These are phyloP conservation scores for Glyphotaelius pellucidus DNA, from an alignment of 2,888 invertebrate species.

Conservation along the genomic window DNA sequence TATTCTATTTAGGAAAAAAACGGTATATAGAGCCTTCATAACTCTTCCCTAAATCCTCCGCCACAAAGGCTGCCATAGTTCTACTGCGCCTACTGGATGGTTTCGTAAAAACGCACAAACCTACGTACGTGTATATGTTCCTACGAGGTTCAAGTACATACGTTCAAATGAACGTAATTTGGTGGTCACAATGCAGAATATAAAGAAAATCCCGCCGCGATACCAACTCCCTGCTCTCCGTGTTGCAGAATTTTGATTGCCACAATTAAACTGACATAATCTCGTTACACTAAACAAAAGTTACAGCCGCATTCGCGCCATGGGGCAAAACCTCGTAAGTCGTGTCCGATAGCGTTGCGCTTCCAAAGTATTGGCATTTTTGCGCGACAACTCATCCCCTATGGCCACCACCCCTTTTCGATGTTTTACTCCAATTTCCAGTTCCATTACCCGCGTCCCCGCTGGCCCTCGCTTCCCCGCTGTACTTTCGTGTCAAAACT, in stretches of 20 bases:
- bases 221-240: conserved; percentile 10
- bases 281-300: conserved; percentile 66
- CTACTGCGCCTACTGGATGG: neutral
- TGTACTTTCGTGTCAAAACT: conserved; percentile 12
- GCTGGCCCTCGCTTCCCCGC: conserved; percentile 3
- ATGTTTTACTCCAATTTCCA: conserved; percentile 33
- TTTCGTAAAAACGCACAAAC: neutral
- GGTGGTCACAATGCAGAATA: conserved; percentile 8
- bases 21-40: neutral
- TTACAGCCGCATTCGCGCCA: conserved; percentile 58
- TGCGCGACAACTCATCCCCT: conserved; percentile 39
- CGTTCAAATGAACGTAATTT: neutral
- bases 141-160: neutral
- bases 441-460: conserved; percentile 25
- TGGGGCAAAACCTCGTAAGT: conserved; percentile 64
- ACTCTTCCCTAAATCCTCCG: neutral
- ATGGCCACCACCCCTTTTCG: conserved; percentile 28
- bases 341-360: conserved; percentile 55
- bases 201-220: conserved; percentile 39
- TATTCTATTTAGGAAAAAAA: neutral
- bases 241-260: conserved; percentile 63
- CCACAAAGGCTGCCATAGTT: neutral
- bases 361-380: conserved; percentile 53
- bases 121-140: neutral
- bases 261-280: conserved; percentile 66